Evolutionary conservation across 2,888 invertebrate species (phyloP).

Genomic region (Macropis europaea): DNA sequence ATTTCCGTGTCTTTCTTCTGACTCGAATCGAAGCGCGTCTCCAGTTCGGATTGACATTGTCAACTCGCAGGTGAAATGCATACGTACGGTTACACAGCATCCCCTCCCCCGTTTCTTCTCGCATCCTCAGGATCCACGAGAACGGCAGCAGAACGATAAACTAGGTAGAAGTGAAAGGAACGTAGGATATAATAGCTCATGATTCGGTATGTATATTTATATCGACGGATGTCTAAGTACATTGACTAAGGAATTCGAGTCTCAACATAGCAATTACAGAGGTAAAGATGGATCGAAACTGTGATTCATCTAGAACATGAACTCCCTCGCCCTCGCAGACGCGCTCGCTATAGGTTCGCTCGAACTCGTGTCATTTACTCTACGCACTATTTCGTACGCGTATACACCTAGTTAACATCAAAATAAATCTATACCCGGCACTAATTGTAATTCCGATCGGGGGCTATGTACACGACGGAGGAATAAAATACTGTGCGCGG

Average conservation of each 20-base stretch:
- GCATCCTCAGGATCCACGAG: too few relatives aligned
- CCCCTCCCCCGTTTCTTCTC: too few relatives aligned
- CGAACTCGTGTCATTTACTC: slow-evolving; percentile 8
- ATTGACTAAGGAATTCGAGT: slow-evolving; percentile 75
- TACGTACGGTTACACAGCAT: too few relatives aligned
- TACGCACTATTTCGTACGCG: slow-evolving; percentile 36
- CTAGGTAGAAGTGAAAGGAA: neutral
- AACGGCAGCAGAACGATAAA: slow-evolving; percentile 15
- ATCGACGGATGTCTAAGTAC: slow-evolving; percentile 79
- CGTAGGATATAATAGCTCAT: slow-evolving; percentile 27
- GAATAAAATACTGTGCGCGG: slow-evolving; percentile 54
- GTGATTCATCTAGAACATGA: slow-evolving; percentile 37
- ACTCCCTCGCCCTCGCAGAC: slow-evolving; percentile 7
- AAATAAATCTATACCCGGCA: slow-evolving; percentile 78
- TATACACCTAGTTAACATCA: slow-evolving; percentile 79
- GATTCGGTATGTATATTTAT: slow-evolving; percentile 74
- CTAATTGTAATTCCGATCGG: slow-evolving; percentile 71
- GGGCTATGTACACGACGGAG: slow-evolving; percentile 68
- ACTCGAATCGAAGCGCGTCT: too few relatives aligned
- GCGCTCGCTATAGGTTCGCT: slow-evolving; percentile 15
- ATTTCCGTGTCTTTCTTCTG: too few relatives aligned
- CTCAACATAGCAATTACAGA: slow-evolving; percentile 74
- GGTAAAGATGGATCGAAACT: slow-evolving; percentile 55
- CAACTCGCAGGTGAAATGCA: too few relatives aligned
- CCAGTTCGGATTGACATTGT: too few relatives aligned